These are phyloP conservation scores for Tribolium castaneum DNA, from an alignment of 1,140 invertebrate species.

Conservation along the genomic window DNA sequence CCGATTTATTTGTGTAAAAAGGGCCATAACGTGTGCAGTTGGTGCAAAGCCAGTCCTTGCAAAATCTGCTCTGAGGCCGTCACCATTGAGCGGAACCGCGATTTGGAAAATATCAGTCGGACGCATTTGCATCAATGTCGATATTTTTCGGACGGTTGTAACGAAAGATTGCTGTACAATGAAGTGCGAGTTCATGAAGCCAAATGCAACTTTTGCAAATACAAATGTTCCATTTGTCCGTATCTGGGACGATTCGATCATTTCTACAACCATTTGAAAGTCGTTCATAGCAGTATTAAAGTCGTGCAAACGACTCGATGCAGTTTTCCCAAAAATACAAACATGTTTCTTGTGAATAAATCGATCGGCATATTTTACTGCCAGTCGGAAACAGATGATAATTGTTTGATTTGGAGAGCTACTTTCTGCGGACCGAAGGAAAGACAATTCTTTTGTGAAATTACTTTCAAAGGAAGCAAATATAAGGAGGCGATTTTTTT, in stretches of 20 bases:
- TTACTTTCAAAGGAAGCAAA: constrained; percentile 55
- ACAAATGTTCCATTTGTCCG: constrained; percentile 52
- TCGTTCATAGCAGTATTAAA: constrained; percentile 56
- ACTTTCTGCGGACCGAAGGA: constrained; percentile 55
- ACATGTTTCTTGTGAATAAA: constrained; percentile 54
- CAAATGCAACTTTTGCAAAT: constrained; percentile 55
- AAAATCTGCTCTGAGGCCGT: constrained; percentile 49
- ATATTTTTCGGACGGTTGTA: constrained; percentile 54
- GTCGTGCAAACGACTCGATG: constrained; percentile 48
- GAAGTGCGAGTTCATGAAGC: constrained; percentile 55
- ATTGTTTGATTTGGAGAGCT: constrained; percentile 49
- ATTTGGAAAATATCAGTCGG: constrained; percentile 53
- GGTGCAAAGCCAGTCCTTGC: constrained; percentile 50
- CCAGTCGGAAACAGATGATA: constrained; percentile 39
- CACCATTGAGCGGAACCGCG: constrained; percentile 53
- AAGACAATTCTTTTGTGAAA: constrained; percentile 55
- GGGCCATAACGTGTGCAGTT: constrained; percentile 54
- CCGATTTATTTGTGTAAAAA: constrained; percentile 55
- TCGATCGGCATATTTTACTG: constrained; percentile 57
- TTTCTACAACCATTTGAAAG: constrained; percentile 52
- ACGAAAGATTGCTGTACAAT: constrained; percentile 48
- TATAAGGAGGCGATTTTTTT: constrained; percentile 50
- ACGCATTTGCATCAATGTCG: constrained; percentile 50
- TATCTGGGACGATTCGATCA: constrained; percentile 49
- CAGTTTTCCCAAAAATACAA: constrained; percentile 52